Conservation (phyloP, 2,888 invertebrate genomes). For the Alviniconcha strummeri region DNA sequence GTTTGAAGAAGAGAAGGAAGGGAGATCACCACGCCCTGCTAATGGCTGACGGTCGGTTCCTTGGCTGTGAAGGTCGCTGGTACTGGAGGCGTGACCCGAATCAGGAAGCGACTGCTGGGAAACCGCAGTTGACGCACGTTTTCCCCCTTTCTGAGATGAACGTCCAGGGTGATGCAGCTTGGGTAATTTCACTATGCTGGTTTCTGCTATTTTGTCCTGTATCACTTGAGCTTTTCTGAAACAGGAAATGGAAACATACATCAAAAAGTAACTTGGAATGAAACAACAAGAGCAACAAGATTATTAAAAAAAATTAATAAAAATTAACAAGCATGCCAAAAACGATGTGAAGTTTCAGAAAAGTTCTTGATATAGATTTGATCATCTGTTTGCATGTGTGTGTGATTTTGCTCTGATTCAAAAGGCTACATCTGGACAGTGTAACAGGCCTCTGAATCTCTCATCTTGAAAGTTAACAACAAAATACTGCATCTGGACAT, state of each 20-base stretch:
- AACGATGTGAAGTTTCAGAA: too few relatives aligned
- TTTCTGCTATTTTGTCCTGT: constrained; percentile 40
- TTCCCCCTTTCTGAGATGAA: not conserved
- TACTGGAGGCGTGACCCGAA: constrained; percentile 8
- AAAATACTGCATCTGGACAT: too few relatives aligned
- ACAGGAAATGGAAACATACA: constrained; percentile 1
- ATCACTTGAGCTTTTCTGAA: constrained; percentile 56
- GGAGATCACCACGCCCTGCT: not conserved
- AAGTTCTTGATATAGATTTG: too few relatives aligned
- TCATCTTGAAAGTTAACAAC: too few relatives aligned
- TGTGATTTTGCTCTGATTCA: too few relatives aligned
- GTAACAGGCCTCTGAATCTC: too few relatives aligned
- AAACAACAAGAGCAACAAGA: too few relatives aligned
- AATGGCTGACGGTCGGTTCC: not conserved
- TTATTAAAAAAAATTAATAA: too few relatives aligned
- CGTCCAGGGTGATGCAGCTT: not conserved
- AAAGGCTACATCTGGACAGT: too few relatives aligned
- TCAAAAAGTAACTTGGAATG: too few relatives aligned
- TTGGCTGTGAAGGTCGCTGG: not conserved
- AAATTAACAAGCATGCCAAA: too few relatives aligned
- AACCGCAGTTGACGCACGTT: not conserved
- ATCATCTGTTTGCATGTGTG: too few relatives aligned
- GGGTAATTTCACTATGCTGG: constrained; percentile 14
- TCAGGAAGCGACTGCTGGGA: constrained; percentile 17
- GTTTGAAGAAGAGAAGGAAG: not conserved